Evolutionary conservation across 2,113 vertebrate species (phyloP).

Genomic region (Indri indri): DNA sequence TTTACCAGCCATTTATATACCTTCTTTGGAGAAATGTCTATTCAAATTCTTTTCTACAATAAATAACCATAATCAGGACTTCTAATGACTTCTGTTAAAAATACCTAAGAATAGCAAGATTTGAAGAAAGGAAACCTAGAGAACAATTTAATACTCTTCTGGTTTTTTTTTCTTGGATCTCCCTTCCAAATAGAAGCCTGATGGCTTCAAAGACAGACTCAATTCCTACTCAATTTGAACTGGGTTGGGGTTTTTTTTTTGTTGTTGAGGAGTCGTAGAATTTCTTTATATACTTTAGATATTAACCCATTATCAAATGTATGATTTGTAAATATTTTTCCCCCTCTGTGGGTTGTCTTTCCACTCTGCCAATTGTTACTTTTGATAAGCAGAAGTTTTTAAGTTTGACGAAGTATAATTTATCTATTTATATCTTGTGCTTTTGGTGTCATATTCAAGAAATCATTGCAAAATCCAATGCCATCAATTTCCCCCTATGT

Average conservation of each 20-base stretch:
- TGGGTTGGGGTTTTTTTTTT: background rate
- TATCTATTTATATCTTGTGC: background rate
- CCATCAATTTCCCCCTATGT: background rate
- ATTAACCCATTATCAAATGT: background rate
- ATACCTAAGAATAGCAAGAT: background rate
- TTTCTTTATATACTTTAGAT: background rate
- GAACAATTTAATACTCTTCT: background rate
- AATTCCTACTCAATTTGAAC: background rate
- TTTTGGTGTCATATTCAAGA: background rate
- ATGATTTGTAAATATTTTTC: background rate
- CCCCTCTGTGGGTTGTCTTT: background rate
- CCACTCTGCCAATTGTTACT: background rate
- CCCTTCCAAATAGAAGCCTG: background rate
- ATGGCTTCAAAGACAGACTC: background rate
- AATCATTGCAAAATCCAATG: background rate
- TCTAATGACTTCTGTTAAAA: slow-evolving; percentile 21
- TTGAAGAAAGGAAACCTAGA: background rate
- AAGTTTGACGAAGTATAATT: background rate
- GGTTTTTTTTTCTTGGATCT: background rate
- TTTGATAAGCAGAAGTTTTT: background rate
- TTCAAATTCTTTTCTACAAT: background rate
- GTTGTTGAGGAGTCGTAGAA: background rate
- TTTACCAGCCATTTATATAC: too few relatives aligned
- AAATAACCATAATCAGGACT: slow-evolving; percentile 29
- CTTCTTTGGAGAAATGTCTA: too few relatives aligned